These are phyloP conservation scores for Mya arenaria DNA, from an alignment of 1,140 invertebrate genomes.

Conservation along the genomic window DNA sequence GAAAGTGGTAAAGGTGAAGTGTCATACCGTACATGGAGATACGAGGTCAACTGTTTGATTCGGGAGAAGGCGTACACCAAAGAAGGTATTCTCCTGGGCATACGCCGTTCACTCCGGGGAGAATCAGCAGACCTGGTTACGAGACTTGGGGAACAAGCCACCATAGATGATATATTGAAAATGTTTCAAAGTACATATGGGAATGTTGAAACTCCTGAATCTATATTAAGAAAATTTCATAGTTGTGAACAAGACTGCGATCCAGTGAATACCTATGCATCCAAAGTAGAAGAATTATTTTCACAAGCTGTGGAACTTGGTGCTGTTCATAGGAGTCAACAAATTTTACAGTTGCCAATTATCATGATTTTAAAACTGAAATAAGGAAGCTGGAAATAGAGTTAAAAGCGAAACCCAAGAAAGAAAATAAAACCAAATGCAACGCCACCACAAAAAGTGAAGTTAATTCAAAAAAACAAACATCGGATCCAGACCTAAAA, in stretches of 20 bases:
- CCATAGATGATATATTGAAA: not conserved
- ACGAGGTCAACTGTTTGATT: no score
- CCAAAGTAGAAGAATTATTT: slow-evolving; percentile 12
- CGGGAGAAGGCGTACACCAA: not conserved
- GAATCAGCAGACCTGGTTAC: slow-evolving; percentile 4
- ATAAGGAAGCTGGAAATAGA: not conserved
- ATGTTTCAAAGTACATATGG: not conserved
- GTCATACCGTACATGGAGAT: no score
- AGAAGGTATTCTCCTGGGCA: not conserved
- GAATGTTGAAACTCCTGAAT: not conserved
- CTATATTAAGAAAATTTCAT: slow-evolving; percentile 22
- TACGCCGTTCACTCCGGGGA: not conserved
- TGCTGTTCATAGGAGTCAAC: not conserved
- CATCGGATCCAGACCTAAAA: not conserved
- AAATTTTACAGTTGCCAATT: not conserved
- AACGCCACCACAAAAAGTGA: not conserved
- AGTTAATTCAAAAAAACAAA: not conserved
- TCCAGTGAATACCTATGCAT: not conserved
- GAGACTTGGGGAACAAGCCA: not conserved
- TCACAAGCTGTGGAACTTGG: not conserved
- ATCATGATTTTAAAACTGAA: not conserved
- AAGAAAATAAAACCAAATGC: no score
- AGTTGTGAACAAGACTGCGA: not conserved
- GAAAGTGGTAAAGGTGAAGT: no score
- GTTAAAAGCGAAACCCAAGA: not conserved